These are phyloP conservation scores for Phragmatobia fuliginosa DNA, from an alignment of 2,888 invertebrate genomes.

Conservation along the genomic window DNA sequence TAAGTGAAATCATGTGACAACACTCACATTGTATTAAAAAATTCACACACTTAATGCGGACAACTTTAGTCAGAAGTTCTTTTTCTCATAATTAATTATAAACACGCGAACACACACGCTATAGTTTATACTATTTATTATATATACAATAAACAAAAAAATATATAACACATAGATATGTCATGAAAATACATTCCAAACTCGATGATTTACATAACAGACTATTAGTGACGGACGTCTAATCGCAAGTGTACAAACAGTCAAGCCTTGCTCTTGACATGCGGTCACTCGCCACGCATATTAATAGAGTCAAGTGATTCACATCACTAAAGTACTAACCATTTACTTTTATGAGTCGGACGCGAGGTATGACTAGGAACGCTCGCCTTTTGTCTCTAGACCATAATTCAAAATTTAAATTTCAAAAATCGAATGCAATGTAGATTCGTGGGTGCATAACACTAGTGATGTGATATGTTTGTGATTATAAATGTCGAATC, in stretches of 20 bases:
- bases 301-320: slow-evolving; percentile 80
- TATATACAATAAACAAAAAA: slow-evolving; percentile 27
- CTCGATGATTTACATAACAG: slow-evolving; percentile 61
- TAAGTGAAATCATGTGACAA: slow-evolving; percentile 18
- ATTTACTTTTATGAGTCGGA: slow-evolving; percentile 73
- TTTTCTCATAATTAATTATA: slow-evolving; percentile 7
- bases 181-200: slow-evolving; percentile 34
- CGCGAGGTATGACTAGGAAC: slow-evolving; percentile 72
- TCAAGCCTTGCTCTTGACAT: slow-evolving; percentile 83
- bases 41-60: slow-evolving; percentile 1
- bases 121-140: too few relatives aligned
- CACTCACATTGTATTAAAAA: slow-evolving; percentile 7
- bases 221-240: slow-evolving; percentile 59
- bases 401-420: slow-evolving; percentile 47
- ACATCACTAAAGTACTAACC: slow-evolving; percentile 76
- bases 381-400: slow-evolving; percentile 61
- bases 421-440: slow-evolving; percentile 53
- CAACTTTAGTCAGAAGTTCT: slow-evolving; percentile 7
- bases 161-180: slow-evolving; percentile 24
- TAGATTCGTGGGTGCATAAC: slow-evolving; percentile 43
- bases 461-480: slow-evolving; percentile 59
- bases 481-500: slow-evolving; percentile 64
- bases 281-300: slow-evolving; percentile 84
- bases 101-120: slow-evolving; percentile 11
- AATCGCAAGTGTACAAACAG: slow-evolving; percentile 58